Conservation (phyloP, 2,113 vertebrate species). For the Cyprinodon brontotheroides region DNA sequence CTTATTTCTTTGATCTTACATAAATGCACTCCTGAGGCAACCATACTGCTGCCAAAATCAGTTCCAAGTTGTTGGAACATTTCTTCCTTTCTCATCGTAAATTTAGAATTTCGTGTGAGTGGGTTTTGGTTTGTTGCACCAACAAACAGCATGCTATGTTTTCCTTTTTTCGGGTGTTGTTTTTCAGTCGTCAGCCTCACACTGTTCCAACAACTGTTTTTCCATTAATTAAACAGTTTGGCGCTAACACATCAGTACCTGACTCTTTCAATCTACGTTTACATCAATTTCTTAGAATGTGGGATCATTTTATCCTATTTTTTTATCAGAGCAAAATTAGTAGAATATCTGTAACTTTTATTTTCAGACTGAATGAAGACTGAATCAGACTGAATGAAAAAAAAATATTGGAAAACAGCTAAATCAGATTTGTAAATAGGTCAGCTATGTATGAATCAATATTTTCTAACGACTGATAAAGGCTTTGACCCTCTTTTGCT, state of each 20-base stretch:
- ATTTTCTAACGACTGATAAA: conserved; percentile 54
- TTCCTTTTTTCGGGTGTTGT: conserved; percentile 45
- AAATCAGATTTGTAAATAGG: conserved; percentile 26
- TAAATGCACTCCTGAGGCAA: conserved; percentile 8
- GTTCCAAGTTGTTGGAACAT: conserved; percentile 6
- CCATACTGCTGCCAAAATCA: conserved; percentile 12
- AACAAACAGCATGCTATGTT: conserved; percentile 35
- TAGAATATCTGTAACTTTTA: neutral
- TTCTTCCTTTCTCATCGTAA: conserved; percentile 16
- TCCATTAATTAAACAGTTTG: conserved; percentile 76
- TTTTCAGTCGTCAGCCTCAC: conserved; percentile 48
- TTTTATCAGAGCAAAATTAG: neutral
- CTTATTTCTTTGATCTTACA: conserved; percentile 1
- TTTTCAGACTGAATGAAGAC: conserved; percentile 1
- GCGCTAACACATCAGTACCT: conserved; percentile 31
- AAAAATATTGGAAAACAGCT: conserved; percentile 7
- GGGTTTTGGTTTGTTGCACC: neutral
- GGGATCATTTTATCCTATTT: neutral
- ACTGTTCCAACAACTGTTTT: conserved; percentile 70
- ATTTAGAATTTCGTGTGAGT: conserved; percentile 16
- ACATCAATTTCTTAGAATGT: neutral
- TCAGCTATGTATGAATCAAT: conserved; percentile 47
- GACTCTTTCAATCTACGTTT: conserved; percentile 49
- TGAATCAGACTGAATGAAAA: conserved; percentile 6
- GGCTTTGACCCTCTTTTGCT: conserved; percentile 32